phyloP scores from a whole-genome alignment of 2,888 invertebrate species.

The Synanthedon vespiformis region DNA sequence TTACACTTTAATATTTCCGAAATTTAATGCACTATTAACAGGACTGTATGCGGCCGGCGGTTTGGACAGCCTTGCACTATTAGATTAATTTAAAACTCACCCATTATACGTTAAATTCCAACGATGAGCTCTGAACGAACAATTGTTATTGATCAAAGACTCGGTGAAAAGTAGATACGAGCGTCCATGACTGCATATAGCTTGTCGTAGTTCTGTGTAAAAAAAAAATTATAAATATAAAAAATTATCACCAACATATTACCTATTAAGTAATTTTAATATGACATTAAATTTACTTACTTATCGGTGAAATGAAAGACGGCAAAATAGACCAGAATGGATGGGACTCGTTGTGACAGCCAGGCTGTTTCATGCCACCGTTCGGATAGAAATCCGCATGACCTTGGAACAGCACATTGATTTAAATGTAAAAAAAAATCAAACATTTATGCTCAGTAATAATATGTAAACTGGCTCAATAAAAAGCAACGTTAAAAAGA shows the following conservation, averaged over 20 bases:
- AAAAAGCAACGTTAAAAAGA: not conserved
- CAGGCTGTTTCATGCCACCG: constrained; percentile 76
- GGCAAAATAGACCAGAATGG: constrained; percentile 40
- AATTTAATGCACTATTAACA: not conserved
- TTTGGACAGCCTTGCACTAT: too few relatives aligned
- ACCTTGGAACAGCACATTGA: constrained; percentile 20
- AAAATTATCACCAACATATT: not conserved
- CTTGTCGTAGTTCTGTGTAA: constrained; percentile 54
- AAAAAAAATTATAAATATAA: constrained; percentile 1
- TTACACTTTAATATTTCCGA: not conserved
- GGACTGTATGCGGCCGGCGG: too few relatives aligned
- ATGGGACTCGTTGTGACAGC: constrained; percentile 51
- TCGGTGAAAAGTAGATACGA: constrained; percentile 72
- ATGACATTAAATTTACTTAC: constrained; percentile 30
- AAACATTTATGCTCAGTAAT: not conserved
- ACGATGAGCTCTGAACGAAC: constrained; percentile 63
- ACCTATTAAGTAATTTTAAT: not conserved
- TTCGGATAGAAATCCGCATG: constrained; percentile 78
- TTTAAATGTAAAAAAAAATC: constrained; percentile 12
- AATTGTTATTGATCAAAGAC: constrained; percentile 60
- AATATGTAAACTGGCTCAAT: not conserved
- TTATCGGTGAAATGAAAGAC: constrained; percentile 22
- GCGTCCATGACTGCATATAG: constrained; percentile 74
- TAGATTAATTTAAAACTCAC: constrained; percentile 18
- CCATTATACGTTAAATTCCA: constrained; percentile 67